Evolutionary conservation across 1,140 invertebrate species (phyloP).

Genomic region (Odontomachus brunneus): DNA sequence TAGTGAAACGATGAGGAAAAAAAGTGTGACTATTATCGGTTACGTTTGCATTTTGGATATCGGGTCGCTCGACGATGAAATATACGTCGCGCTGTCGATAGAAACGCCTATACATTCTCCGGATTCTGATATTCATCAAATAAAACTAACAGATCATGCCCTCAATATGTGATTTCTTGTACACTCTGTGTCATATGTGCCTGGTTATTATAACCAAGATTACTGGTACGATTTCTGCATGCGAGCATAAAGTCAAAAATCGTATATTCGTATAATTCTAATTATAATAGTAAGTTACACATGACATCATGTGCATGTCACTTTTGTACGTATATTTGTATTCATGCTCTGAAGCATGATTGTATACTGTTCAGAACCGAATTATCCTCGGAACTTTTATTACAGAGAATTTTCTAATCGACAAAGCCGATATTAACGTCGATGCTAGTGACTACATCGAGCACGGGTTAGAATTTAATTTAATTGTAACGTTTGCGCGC

Average conservation of each 20-base stretch:
- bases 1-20: not conserved
- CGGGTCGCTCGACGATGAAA: not conserved
- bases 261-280: too few relatives aligned
- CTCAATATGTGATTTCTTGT: too few relatives aligned
- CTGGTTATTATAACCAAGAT: too few relatives aligned
- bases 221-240: too few relatives aligned
- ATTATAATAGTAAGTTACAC: too few relatives aligned
- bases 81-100: not conserved
- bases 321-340: not conserved
- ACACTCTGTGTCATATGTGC: too few relatives aligned
- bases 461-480: too few relatives aligned
- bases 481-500: too few relatives aligned
- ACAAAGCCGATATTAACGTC: not conserved
- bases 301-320: not conserved
- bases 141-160: slow-evolving; percentile 17
- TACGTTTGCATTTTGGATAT: slow-evolving; percentile 15
- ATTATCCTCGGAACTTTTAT: not conserved
- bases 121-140: not conserved
- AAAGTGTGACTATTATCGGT: not conserved
- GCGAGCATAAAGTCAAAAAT: too few relatives aligned
- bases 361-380: slow-evolving; percentile 9
- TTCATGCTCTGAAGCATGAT: not conserved
- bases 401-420: not conserved
- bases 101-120: not conserved
- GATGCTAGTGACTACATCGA: not conserved